Conservation (phyloP, 2,888 invertebrate genomes). For the Amphipyra berbera region DNA sequence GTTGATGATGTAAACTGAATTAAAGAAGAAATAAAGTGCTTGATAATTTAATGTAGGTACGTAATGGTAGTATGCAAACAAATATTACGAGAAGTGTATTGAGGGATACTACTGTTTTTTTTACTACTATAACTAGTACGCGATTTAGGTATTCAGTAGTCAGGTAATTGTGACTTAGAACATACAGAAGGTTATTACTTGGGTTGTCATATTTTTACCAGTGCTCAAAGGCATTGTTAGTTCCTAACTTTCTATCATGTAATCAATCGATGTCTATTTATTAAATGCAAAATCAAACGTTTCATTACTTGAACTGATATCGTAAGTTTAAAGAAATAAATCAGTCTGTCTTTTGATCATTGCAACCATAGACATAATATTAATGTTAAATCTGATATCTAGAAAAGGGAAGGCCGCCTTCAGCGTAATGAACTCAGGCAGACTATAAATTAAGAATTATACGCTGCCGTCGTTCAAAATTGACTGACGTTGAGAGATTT, state of each 20-base stretch:
- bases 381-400: slow-evolving; percentile 3
- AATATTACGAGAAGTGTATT: background rate
- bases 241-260: too few relatives aligned
- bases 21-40: background rate
- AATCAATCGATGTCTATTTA: too few relatives aligned
- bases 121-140: too few relatives aligned
- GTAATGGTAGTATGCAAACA: background rate
- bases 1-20: background rate
- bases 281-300: too few relatives aligned
- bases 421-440: slow-evolving; percentile 30
- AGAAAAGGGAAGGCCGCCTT: slow-evolving; percentile 15
- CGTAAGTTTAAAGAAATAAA: slow-evolving; percentile 1
- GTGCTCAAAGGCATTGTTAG: too few relatives aligned
- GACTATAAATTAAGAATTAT: slow-evolving; percentile 53
- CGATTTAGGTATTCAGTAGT: too few relatives aligned
- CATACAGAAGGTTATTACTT: too few relatives aligned
- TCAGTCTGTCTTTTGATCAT: background rate
- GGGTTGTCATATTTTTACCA: too few relatives aligned
- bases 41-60: slow-evolving; percentile 9
- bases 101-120: background rate
- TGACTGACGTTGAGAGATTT: slow-evolving; percentile 43
- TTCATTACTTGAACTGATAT: background rate
- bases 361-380: slow-evolving; percentile 9
- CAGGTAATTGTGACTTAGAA: too few relatives aligned
- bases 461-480: slow-evolving; percentile 19